Percentiles rank a stretch among this genome's conserved stretches.
phyloP scores from a whole-genome alignment of 2,888 invertebrate species.

The Drosophila nr. medialis region DNA sequence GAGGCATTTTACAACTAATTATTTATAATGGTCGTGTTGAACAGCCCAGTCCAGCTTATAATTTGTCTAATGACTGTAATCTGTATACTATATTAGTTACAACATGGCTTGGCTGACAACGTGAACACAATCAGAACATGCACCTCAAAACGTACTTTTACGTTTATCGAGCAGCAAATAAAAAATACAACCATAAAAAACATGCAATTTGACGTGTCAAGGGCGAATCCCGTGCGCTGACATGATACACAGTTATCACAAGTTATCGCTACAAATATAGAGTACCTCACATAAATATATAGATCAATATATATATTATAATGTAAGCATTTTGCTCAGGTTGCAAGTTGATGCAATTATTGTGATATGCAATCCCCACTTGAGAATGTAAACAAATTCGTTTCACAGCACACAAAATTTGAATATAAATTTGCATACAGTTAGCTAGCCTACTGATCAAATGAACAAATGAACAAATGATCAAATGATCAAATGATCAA shows the following conservation, averaged over 20 bases:
- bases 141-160: too few species aligned
- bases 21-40: neutral
- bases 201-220: neutral
- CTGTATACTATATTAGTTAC: neutral
- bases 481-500: neutral
- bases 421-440: neutral
- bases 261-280: neutral
- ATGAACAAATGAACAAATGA: neutral
- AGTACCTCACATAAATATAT: neutral
- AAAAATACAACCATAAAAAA: neutral
- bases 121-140: neutral
- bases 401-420: neutral
- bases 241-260: neutral
- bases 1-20: neutral
- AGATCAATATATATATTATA: neutral
- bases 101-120: too few species aligned
- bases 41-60: neutral
- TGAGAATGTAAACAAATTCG: neutral
- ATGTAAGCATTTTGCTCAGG: neutral
- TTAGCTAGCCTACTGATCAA: neutral
- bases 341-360: neutral
- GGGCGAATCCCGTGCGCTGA: neutral
- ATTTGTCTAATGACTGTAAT: neutral
- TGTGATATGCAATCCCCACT: neutral
- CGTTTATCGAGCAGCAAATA: neutral